Evolutionary conservation across 2,888 invertebrate genomes (phyloP), one percentile per base, ranked within the genome.

Genomic region (Ganaspis brasiliensis): DNA sequence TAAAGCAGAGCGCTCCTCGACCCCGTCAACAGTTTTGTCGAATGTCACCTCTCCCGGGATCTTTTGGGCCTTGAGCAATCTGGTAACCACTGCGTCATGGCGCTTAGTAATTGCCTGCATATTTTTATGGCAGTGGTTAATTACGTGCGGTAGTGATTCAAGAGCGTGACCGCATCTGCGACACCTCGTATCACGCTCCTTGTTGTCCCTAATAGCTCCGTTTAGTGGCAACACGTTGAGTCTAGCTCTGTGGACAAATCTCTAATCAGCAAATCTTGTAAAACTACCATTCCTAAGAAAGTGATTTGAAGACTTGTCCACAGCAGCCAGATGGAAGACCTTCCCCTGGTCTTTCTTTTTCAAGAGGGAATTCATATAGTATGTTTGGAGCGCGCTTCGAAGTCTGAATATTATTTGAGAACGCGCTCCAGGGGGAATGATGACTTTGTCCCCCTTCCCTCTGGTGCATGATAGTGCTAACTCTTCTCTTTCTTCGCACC

Each of bases 211-310:
- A 52, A 31, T 2, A 31, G 45, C 71, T 0, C 77, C 78, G 12
- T 83, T 82, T 0, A 83, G 57, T 1, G 77, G 81, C 0, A 82
- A 56, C 0, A 81, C 79, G 10, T 75, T 56, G 21, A 81, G 85
- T 1, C 88, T 79, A 5, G 89, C 89, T 0, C 88, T 81, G 81
- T 90, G 90, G 16, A 91, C 82, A 75, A 92, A 91, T 4, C 90
- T 83, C 90, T 91, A 92, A 76, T 91, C 91, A 6, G 87, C 86
- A 79, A 90, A 91, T 2, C 89, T 59, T 12, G 86, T 88, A 77
- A 80, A 84, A 8, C 76, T 67, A 0, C 87, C 86, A 2, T 72
- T 74, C 0, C 83, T 63, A 19, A 87, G 74, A 79, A 89, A 90
- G 82, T 88, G 88, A 76, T 87, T 87, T 37, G 84, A 84, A n/a